A percentile compares a stretch with the other conserved stretches of the same genome.
Conservation (phyloP, 2,113 vertebrate genomes). For the Psephotus haematonotus region DNA sequence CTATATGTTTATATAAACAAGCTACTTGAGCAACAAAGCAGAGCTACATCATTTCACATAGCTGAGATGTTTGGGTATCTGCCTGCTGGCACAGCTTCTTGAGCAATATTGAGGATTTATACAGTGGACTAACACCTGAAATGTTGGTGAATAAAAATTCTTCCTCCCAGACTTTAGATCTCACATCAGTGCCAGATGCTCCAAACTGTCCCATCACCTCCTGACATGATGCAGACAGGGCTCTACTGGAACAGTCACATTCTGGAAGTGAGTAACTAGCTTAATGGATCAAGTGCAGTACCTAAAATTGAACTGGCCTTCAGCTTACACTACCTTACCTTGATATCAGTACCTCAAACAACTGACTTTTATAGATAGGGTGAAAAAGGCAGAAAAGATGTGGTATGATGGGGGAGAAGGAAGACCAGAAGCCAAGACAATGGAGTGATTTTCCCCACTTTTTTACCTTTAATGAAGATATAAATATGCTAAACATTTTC, state of each 20-base stretch:
- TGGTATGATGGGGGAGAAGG: not conserved
- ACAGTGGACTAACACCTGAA: not conserved
- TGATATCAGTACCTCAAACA: not conserved
- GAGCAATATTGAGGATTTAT: not conserved
- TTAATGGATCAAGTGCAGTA: not conserved
- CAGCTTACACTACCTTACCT: not conserved
- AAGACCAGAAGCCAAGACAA: not conserved
- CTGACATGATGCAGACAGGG: not conserved
- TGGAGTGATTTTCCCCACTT: not conserved
- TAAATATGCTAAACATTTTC: not conserved
- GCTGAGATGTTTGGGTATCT: not conserved
- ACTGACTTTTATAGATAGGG: not conserved
- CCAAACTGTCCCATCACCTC: not conserved
- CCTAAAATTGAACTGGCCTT: not conserved
- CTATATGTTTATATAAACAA: not conserved
- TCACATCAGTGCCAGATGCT: not conserved
- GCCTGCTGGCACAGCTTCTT: not conserved
- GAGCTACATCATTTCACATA: not conserved
- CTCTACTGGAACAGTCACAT: not conserved
- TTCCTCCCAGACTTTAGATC: not conserved
- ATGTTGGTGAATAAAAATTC: not conserved
- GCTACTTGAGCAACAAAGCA: not conserved
- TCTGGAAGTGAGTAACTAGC: not conserved
- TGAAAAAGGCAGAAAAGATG: not conserved
- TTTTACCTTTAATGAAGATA: not conserved